These are phyloP conservation scores for Ascaphus truei DNA, from an alignment of 2,113 vertebrate genomes.

Conservation along the genomic window DNA sequence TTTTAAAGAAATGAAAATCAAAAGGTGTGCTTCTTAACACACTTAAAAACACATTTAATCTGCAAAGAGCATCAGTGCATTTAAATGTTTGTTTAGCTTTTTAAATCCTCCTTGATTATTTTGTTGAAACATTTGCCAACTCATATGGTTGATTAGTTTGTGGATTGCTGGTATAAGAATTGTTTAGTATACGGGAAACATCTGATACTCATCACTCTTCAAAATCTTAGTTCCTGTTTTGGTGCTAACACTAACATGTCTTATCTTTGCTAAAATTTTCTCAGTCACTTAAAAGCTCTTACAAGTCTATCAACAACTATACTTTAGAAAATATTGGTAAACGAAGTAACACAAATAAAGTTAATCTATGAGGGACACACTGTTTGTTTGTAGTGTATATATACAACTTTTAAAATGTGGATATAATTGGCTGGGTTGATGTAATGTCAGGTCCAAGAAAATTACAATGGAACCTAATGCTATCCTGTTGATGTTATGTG, in stretches of 20 bases:
- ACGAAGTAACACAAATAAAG: not conserved
- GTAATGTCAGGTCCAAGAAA: not conserved
- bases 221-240: constrained; percentile 54
- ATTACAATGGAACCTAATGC: not conserved
- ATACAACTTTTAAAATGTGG: not conserved
- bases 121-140: constrained; percentile 38
- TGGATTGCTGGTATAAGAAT: constrained; percentile 45
- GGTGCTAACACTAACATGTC: constrained; percentile 43
- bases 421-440: constrained; percentile 5
- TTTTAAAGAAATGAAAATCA: not conserved
- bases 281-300: constrained; percentile 35
- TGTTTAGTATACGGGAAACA: constrained; percentile 40
- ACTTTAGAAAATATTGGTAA: not conserved
- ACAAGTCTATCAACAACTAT: constrained; percentile 9
- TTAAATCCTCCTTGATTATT: constrained; percentile 17
- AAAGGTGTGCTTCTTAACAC: not conserved
- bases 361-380: not conserved
- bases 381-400: constrained; percentile 4
- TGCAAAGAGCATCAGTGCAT: not conserved
- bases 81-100: not conserved
- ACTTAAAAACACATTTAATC: not conserved
- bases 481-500: not conserved
- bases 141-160: constrained; percentile 40
- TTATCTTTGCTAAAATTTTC: constrained; percentile 38
- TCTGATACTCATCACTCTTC: constrained; percentile 50